These are phyloP conservation scores for Coptodon rendalli DNA, from an alignment of 2,113 vertebrate genomes.

Conservation along the genomic window DNA sequence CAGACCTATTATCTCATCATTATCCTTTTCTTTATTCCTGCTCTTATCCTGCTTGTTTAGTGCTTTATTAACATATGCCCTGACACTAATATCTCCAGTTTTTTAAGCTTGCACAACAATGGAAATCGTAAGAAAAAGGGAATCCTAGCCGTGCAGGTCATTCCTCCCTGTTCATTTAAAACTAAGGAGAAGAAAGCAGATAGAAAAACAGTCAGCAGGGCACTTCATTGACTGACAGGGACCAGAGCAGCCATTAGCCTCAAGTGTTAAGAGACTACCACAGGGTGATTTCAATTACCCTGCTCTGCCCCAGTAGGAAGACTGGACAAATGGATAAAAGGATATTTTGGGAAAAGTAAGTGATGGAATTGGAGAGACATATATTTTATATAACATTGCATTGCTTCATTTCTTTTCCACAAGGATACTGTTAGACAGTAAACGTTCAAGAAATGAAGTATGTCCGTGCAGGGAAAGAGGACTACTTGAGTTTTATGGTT, in stretches of 20 bases:
- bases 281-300: constrained; percentile 62
- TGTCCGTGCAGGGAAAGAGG: neutral
- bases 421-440: neutral
- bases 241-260: constrained; percentile 53
- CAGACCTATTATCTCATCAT: constrained; percentile 24
- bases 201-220: neutral
- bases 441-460: neutral
- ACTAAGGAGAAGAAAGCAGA: constrained; percentile 2
- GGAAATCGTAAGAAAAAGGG: neutral
- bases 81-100: constrained; percentile 6
- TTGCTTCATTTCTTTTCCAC: neutral
- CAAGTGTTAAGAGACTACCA: constrained; percentile 56
- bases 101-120: constrained; percentile 9
- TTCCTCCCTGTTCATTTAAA: constrained; percentile 7
- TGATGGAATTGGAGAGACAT: neutral
- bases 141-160: neutral
- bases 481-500: neutral
- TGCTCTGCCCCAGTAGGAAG: constrained; percentile 14
- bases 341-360: constrained; percentile 4
- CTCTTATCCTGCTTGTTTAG: constrained; percentile 22
- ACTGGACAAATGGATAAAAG: constrained; percentile 17
- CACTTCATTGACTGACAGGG: constrained; percentile 49
- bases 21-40: neutral
- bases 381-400: neutral
- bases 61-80: constrained; percentile 35